Base-by-base conservation (phyloP, 2,888 invertebrate genomes). In the Petrophora chlorosata region DNA sequence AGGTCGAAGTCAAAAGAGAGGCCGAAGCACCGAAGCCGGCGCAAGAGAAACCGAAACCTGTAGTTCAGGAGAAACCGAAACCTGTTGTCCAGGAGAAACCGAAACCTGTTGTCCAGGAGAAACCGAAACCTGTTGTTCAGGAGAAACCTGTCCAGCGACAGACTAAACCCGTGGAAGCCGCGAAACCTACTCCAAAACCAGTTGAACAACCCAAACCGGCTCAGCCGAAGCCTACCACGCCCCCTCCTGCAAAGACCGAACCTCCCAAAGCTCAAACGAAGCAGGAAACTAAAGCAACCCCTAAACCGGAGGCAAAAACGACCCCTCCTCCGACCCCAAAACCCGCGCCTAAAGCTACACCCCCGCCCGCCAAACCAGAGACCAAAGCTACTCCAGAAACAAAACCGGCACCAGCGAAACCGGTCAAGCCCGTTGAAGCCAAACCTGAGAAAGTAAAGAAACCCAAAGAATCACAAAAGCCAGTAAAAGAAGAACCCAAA, bases 301-400 rank as follows among this genome's bases (percentile, higher is more conserved):
- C 52, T 12, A 65, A 36, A 63, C 30, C 38, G 5, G 40, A 46
- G 39, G 12, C 14, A 12, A 48, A 51, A 48, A 13, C 38, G 2
- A 25, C 41, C 5, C 36, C 42, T 7, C 29, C 36, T 3, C 34
- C 38, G 19, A 38, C 25, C 17, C 32, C 43, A 4, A 46, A 36
- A 44, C 30, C 36, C 4, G 14, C 43, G 5, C 23, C 45, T 34
- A 36, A 46, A 46, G 15, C 39, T 3, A 35, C 29, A 12, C 22
- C 38, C 3, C 14, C 65, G 56, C 61, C 76, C 0, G 63, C 71
- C 3, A 58, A 53, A 48, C 47, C 47, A 2, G 41, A 47, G 33
- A 13, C 40, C 8, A 63, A 65, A 55, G 5, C 44, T 5, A 28
- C 46, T 12, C 33, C 48, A 22, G 46, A 39, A 8, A 44, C 56